Evolutionary conservation across 2,113 vertebrate species (phyloP).

Genomic region (Caranx melampygus): DNA sequence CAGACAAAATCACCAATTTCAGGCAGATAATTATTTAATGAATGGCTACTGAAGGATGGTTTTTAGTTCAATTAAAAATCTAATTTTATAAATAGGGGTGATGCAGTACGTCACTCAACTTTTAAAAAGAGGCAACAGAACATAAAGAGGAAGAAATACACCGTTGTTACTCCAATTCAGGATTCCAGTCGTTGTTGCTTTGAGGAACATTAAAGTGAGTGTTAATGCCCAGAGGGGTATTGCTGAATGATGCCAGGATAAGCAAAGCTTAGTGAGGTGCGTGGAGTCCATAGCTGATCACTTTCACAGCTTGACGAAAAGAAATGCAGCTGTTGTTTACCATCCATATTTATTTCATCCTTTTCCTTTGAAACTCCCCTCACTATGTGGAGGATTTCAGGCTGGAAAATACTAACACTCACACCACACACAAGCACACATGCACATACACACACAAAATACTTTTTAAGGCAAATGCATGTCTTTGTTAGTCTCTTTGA

Average conservation of each 20-base stretch:
- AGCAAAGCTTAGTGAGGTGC: conserved; percentile 58
- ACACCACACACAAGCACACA: not conserved
- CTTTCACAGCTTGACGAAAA: conserved; percentile 57
- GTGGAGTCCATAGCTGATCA: conserved; percentile 57
- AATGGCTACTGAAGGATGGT: not conserved
- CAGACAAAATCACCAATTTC: not conserved
- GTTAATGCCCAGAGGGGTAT: conserved; percentile 50
- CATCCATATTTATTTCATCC: conserved; percentile 34
- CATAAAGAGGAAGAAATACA: conserved; percentile 18
- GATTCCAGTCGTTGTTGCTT: conserved; percentile 44
- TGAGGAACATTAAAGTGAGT: conserved; percentile 59
- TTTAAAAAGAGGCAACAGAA: not conserved
- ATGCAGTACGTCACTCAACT: not conserved
- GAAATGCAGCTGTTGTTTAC: conserved; percentile 63
- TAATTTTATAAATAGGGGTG: conserved; percentile 11
- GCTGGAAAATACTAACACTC: conserved; percentile 1
- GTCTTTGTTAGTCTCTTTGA: conserved; percentile 25
- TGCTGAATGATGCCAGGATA: conserved; percentile 57
- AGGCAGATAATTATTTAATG: not conserved
- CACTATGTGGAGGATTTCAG: conserved; percentile 37
- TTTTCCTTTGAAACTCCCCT: conserved; percentile 54
- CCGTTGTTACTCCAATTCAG: conserved; percentile 34
- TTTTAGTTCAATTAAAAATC: conserved; percentile 11
- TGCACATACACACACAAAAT: not conserved
- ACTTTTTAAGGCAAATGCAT: conserved; percentile 15